These are phyloP conservation scores for Aleiodes testaceus DNA, from an alignment of 2,888 invertebrate species.

Conservation along the genomic window DNA sequence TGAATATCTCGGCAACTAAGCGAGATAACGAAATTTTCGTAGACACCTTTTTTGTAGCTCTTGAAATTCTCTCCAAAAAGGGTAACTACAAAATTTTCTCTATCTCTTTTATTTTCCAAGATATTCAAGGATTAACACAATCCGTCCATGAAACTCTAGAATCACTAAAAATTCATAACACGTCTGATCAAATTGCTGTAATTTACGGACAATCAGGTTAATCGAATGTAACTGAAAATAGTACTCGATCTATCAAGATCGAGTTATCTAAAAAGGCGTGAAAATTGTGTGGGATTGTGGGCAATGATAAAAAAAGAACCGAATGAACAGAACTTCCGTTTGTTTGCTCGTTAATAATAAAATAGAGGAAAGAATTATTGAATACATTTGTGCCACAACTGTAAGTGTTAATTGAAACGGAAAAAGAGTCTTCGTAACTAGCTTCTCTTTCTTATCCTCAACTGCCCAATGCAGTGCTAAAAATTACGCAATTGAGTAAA, in stretches of 20 bases:
- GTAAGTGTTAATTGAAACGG: constrained; percentile 24
- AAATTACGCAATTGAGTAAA: constrained; percentile 22
- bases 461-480: constrained; percentile 7
- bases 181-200: constrained; percentile 1
- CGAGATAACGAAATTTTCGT: too few species aligned
- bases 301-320: constrained; percentile 1
- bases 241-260: background rate
- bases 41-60: too few species aligned
- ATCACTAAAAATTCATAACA: constrained; percentile 3
- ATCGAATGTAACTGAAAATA: constrained; percentile 22
- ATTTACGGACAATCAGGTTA: constrained; percentile 11
- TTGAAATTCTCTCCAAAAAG: too few species aligned
- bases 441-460: background rate
- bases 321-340: constrained; percentile 8
- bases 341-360: background rate
- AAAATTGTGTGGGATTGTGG: constrained; percentile 19
- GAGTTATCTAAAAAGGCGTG: constrained; percentile 1
- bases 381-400: background rate
- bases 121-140: background rate
- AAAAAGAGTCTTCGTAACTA: constrained; percentile 6
- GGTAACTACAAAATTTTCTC: too few species aligned
- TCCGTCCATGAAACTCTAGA: too few species aligned
- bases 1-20: too few species aligned
- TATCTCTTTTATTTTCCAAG: too few species aligned
- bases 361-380: background rate